Conservation (phyloP, 2,888 invertebrate species). For the Melipona beecheii region DNA sequence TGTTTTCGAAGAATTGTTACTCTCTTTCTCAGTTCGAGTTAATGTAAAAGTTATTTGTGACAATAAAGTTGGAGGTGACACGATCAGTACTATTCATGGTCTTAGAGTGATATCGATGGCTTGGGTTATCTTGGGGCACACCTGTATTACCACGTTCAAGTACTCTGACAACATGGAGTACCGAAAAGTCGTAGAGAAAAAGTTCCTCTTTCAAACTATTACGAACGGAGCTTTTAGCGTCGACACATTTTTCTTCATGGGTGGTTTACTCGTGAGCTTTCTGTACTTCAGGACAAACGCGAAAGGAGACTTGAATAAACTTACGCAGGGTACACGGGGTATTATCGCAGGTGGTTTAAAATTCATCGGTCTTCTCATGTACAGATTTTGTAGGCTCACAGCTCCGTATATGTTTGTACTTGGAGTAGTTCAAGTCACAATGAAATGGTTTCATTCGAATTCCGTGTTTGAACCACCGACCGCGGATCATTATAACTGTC, state of each 20-base stretch:
- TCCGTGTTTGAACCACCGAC: slow-evolving; percentile 94
- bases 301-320: slow-evolving; percentile 85
- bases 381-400: slow-evolving; percentile 89
- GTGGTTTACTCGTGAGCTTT: slow-evolving; percentile 93
- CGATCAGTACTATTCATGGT: slow-evolving; percentile 83
- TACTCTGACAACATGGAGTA: slow-evolving; percentile 90
- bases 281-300: slow-evolving; percentile 90
- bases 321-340: slow-evolving; percentile 84
- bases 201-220: slow-evolving; percentile 83
- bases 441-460: slow-evolving; percentile 93
- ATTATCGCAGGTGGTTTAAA: slow-evolving; percentile 83
- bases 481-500: slow-evolving; percentile 92
- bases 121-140: slow-evolving; percentile 84
- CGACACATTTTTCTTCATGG: slow-evolving; percentile 84
- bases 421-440: slow-evolving; percentile 93
- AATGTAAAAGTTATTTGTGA: slow-evolving; percentile 83
- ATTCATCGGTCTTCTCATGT: slow-evolving; percentile 91
- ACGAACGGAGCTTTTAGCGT: slow-evolving; percentile 84
- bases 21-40: slow-evolving; percentile 82
- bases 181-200: slow-evolving; percentile 82
- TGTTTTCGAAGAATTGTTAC: slow-evolving; percentile 79
- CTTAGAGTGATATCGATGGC: slow-evolving; percentile 83
- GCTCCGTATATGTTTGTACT: slow-evolving; percentile 93
- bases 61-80: slow-evolving; percentile 81
- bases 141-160: slow-evolving; percentile 90